Evolutionary conservation across 2,888 invertebrate species (phyloP).

Genomic region (Reticulitermes lucifugus): DNA sequence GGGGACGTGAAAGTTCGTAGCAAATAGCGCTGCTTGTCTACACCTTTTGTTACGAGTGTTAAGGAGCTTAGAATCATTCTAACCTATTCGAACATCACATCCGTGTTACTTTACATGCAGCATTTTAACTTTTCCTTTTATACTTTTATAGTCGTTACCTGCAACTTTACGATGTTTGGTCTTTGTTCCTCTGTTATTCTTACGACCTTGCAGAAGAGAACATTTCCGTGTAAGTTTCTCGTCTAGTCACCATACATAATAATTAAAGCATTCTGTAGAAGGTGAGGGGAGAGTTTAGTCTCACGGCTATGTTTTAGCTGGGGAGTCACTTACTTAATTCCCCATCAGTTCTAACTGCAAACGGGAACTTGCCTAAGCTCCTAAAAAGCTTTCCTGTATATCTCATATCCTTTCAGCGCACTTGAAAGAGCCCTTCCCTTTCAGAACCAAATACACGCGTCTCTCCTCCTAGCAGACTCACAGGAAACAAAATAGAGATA

Average conservation of each 20-base stretch:
- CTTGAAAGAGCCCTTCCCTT: not conserved
- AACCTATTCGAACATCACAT: too few species aligned
- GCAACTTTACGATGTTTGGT: too few species aligned
- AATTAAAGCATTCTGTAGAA: not conserved
- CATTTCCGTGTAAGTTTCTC: not conserved
- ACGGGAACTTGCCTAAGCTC: not conserved
- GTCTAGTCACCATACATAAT: constrained; percentile 3
- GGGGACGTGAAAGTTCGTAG: too few species aligned
- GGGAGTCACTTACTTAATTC: not conserved
- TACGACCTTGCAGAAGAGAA: not conserved
- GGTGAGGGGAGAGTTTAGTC: too few species aligned
- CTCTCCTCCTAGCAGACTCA: not conserved
- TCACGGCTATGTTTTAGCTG: too few species aligned
- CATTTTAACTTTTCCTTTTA: too few species aligned
- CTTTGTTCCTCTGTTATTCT: not conserved
- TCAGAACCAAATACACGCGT: not conserved
- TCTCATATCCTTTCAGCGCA: not conserved
- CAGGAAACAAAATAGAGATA: too few species aligned
- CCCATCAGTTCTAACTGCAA: constrained; percentile 5
- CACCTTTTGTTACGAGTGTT: too few species aligned
- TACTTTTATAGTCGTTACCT: too few species aligned
- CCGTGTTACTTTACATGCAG: too few species aligned
- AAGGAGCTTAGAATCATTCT: too few species aligned
- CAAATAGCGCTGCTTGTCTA: too few species aligned
- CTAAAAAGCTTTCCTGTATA: constrained; percentile 9